Conservation (phyloP, 2,797 vertebrate genomes). For the Decapterus maruadsi region DNA sequence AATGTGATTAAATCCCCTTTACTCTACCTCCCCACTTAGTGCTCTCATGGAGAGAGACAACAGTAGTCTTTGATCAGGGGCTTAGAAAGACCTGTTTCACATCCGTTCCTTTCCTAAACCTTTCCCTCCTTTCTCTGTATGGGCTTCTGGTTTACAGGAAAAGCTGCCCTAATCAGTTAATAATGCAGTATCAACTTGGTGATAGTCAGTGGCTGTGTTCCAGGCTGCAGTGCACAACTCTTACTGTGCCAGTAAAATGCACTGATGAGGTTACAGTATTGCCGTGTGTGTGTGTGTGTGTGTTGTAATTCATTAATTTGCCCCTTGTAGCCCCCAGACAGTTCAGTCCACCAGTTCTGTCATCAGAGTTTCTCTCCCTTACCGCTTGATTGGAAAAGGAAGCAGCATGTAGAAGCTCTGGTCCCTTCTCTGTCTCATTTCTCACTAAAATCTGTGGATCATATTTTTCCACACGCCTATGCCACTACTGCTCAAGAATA, state of each 20-base stretch:
- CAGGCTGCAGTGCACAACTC: slow-evolving; percentile 48
- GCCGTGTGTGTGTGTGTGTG: slow-evolving; percentile 28
- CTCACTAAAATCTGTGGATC: background rate
- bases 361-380: slow-evolving; percentile 49
- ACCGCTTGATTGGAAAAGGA: slow-evolving; percentile 40
- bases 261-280: slow-evolving; percentile 38
- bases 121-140: slow-evolving; percentile 20
- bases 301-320: slow-evolving; percentile 58
- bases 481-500: background rate
- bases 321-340: slow-evolving; percentile 32
- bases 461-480: background rate
- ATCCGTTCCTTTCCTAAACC: slow-evolving; percentile 23
- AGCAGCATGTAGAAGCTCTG: background rate
- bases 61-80: slow-evolving; percentile 67
- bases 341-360: slow-evolving; percentile 49
- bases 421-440: slow-evolving; percentile 6
- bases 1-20: slow-evolving; percentile 62
- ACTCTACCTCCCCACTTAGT: slow-evolving; percentile 31
- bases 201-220: slow-evolving; percentile 49
- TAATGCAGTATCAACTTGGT: slow-evolving; percentile 57
- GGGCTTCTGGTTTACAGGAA: slow-evolving; percentile 43
- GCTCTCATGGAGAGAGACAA: slow-evolving; percentile 56
- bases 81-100: slow-evolving; percentile 46
- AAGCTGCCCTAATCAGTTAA: slow-evolving; percentile 61
- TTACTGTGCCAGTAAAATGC: slow-evolving; percentile 52